A percentile compares a stretch with the other conserved stretches of the same genome.
Evolutionary conservation across 2,888 invertebrate species (phyloP).

Genomic region (Flexamia atlantica): DNA sequence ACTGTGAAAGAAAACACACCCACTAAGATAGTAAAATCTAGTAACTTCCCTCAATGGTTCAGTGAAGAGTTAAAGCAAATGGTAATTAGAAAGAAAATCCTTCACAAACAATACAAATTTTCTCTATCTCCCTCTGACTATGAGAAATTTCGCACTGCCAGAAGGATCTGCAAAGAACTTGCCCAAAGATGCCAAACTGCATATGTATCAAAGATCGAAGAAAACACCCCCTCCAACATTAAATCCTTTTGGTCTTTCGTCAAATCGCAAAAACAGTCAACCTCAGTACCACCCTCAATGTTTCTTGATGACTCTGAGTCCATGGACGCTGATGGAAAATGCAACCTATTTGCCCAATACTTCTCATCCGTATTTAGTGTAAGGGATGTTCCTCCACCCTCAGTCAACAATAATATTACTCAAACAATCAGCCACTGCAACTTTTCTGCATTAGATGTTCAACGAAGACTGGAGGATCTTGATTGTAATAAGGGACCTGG

Average conservation of each 20-base stretch:
- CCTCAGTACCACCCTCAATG: background rate
- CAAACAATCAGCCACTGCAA: background rate
- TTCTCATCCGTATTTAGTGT: background rate
- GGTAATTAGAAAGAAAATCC: too few relatives aligned
- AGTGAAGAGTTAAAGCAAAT: too few relatives aligned
- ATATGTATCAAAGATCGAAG: background rate
- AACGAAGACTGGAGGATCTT: background rate
- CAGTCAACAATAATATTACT: background rate
- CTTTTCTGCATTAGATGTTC: background rate
- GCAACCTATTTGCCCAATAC: conserved; percentile 24
- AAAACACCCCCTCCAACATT: background rate
- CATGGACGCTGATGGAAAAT: background rate
- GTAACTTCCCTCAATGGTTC: too few relatives aligned
- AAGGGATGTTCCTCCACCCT: background rate
- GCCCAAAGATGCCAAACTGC: background rate
- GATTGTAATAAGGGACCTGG: background rate
- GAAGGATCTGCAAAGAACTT: background rate
- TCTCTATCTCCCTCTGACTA: background rate
- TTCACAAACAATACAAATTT: background rate
- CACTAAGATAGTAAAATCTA: too few relatives aligned
- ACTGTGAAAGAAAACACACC: too few relatives aligned
- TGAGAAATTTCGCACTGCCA: background rate
- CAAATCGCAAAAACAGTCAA: background rate
- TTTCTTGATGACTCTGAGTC: background rate
- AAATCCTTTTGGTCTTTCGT: background rate